Evolutionary conservation across 1,140 invertebrate species (phyloP).

Genomic region (Fopius arisanus): DNA sequence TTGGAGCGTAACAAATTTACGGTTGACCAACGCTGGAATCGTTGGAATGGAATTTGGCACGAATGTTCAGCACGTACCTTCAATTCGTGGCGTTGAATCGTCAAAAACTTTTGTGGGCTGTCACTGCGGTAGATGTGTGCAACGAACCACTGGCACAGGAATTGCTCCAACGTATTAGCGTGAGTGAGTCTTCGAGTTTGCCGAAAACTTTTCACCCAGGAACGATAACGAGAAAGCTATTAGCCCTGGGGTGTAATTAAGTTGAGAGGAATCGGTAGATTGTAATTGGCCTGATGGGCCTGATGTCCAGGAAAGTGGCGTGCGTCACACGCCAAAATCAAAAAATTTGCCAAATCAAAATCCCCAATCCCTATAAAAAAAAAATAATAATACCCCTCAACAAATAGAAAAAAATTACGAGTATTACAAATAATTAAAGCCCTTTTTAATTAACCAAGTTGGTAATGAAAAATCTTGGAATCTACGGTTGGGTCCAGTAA

Average conservation of each 20-base stretch:
- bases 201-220: not conserved
- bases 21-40: not conserved
- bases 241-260: not conserved
- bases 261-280: not conserved
- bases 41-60: conserved; percentile 6
- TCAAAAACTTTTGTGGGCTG: not conserved
- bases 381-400: too few relatives aligned
- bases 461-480: too few relatives aligned
- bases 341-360: too few relatives aligned
- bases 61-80: not conserved
- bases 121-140: not conserved
- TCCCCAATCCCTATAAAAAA: too few relatives aligned
- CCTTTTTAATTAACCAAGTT: too few relatives aligned
- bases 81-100: not conserved
- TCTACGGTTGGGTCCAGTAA: too few relatives aligned
- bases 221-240: not conserved
- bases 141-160: not conserved
- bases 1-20: conserved; percentile 3
- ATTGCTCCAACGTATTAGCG: not conserved
- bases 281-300: not conserved
- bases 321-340: too few relatives aligned
- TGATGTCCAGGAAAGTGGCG: too few relatives aligned
- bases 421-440: too few relatives aligned
- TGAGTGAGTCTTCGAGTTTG: not conserved
- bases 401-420: too few relatives aligned